A percentile compares a stretch with the other conserved stretches of the same genome.
These are phyloP conservation scores for Enteromius treurensis DNA, from an alignment of 2,797 vertebrate species.

Conservation along the genomic window DNA sequence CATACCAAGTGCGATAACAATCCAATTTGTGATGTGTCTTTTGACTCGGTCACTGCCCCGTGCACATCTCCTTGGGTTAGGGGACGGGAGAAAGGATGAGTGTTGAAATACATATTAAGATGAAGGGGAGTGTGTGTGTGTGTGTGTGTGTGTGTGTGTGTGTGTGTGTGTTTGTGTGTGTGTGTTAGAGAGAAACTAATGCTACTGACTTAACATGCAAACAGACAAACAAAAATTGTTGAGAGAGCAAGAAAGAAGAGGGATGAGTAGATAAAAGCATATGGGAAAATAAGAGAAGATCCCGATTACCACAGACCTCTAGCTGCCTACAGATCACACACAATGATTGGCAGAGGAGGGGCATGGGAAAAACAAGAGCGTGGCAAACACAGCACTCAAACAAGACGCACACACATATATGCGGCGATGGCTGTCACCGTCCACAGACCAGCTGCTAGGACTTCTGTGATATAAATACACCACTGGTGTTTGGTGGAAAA, in stretches of 20 bases:
- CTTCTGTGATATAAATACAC: conserved; percentile 36
- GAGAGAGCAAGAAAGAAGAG: conserved; percentile 56
- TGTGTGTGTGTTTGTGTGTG: too few species aligned
- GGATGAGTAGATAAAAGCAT: conserved; percentile 69
- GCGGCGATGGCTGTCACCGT: conserved; percentile 43
- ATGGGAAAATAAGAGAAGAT: conserved; percentile 71
- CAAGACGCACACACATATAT: conserved; percentile 33
- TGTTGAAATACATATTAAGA: conserved; percentile 25
- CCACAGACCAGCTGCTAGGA: conserved; percentile 15
- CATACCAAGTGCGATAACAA: not conserved
- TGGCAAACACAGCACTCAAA: conserved; percentile 65
- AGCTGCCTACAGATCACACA: conserved; percentile 96
- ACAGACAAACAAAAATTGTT: conserved; percentile 38
- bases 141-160: too few species aligned
- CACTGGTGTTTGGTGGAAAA: conserved; percentile 26
- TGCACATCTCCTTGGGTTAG: conserved; percentile 61
- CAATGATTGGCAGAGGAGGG: conserved; percentile 91
- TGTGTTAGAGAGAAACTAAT: conserved; percentile 19
- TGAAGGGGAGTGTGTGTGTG: conserved; percentile 15
- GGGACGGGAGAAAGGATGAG: conserved; percentile 35
- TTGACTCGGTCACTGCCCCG: conserved; percentile 54
- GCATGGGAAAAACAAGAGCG: conserved; percentile 80
- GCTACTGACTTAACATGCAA: conserved; percentile 54
- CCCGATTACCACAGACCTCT: conserved; percentile 89
- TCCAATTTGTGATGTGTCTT: not conserved